Conservation (phyloP, 2,113 vertebrate species). For the Heterotilapia buettikoferi region DNA sequence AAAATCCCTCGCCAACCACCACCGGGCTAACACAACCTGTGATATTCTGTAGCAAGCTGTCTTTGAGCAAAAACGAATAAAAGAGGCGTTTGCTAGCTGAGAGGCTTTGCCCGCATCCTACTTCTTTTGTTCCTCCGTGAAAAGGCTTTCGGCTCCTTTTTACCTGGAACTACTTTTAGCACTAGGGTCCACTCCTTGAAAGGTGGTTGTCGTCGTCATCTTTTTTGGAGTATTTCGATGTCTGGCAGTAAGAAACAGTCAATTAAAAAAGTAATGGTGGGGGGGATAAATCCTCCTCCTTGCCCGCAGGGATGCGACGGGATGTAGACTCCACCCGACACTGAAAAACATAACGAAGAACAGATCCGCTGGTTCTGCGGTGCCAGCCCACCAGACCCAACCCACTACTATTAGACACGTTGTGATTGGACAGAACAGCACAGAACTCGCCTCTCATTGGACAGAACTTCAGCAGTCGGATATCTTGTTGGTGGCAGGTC, state of each 20-base stretch:
- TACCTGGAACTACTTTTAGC: slow-evolving; percentile 95
- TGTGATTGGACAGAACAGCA: slow-evolving; percentile 55
- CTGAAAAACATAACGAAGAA: slow-evolving; percentile 28
- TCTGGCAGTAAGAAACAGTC: neutral
- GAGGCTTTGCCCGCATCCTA: slow-evolving; percentile 41
- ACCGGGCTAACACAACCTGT: neutral
- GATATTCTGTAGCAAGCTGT: neutral
- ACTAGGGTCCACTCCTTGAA: slow-evolving; percentile 87
- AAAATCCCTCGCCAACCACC: neutral
- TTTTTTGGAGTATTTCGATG: slow-evolving; percentile 16
- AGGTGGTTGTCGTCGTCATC: slow-evolving; percentile 96
- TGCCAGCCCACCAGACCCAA: slow-evolving; percentile 57
- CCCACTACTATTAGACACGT: slow-evolving; percentile 21
- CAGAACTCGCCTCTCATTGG: slow-evolving; percentile 41
- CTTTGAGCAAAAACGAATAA: neutral
- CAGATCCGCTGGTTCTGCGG: slow-evolving; percentile 50
- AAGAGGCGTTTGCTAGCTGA: slow-evolving; percentile 29
- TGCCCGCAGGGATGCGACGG: slow-evolving; percentile 47
- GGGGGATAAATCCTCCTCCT: slow-evolving; percentile 13
- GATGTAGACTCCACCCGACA: slow-evolving; percentile 73
- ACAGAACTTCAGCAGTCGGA: neutral
- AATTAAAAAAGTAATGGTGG: slow-evolving; percentile 1
- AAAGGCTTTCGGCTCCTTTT: slow-evolving; percentile 23
- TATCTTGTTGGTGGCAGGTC: slow-evolving; percentile 45
- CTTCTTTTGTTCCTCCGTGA: slow-evolving; percentile 74